Evolutionary conservation across 2,888 invertebrate genomes (phyloP), one percentile per base, ranked within the genome.

Genomic region (Chorisops tibialis): DNA sequence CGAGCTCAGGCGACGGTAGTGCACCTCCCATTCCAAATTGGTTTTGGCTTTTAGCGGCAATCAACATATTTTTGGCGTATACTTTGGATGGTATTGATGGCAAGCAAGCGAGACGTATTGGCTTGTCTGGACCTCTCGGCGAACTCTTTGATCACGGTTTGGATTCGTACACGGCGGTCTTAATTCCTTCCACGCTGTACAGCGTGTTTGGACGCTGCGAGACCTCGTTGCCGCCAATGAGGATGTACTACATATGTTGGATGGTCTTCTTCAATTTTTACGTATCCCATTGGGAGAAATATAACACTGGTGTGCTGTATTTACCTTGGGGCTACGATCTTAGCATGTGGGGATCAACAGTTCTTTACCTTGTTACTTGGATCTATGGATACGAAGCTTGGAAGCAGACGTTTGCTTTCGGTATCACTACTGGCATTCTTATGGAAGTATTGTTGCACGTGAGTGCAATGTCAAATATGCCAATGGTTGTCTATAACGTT

Each of bases 311-410:
- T 18, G 88, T 86, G 47, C 84, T 94, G 77, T 99, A 93, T 79
- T 82, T 99, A 68, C 98, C 99, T 0, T 99, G 99, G 99, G 96
- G 95, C 52, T 99, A 99, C 76, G 99, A 99, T 79, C 87, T 96
- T 67, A 96, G 96, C 65, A 97, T 98, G 91, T 85, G 96, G 79
- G 84, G 85, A 16, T 83, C 83, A 62, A 83, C 84, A 63, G 68
- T 82, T 58, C 77, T 84, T 64, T 78, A 85, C 67, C 70, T 83
- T 65, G 75, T 82, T 69, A 83, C 85, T 67, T 82, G 83, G 65
- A 80, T 87, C 71, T 83, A 82, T 64, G 94, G 95, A 0, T 88
- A 89, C 68, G 81, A 85, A 67, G 83, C 89, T 66, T 98, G 94
- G 93, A 93, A 94, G 77, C 87, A 88, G 71, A 80, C 83, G 50